Conservation (phyloP, 2,888 invertebrate species). For the Lepeophtheirus nordmannii region DNA sequence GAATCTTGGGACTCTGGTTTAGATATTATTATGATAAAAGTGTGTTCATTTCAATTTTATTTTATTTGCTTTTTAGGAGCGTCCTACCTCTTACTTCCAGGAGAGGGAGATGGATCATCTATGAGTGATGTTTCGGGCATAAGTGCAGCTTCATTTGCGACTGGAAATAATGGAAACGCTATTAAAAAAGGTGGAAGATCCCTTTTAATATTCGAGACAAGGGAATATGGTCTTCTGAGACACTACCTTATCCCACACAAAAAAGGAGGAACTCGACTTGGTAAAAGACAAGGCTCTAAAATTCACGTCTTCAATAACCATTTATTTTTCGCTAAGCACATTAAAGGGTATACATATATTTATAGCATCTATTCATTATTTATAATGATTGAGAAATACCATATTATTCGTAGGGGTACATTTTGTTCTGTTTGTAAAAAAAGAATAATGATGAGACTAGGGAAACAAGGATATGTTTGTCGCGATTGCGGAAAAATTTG, state of each 20-base stretch:
- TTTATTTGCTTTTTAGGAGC: background rate
- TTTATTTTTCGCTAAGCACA: constrained; percentile 81
- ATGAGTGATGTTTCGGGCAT: constrained; percentile 15
- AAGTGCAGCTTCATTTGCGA: constrained; percentile 53
- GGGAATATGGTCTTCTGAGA: constrained; percentile 60
- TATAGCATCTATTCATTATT: background rate
- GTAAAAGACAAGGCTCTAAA: constrained; percentile 80
- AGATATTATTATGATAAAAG: background rate
- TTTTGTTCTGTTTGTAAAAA: constrained; percentile 11
- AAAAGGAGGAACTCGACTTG: constrained; percentile 68
- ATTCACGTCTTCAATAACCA: constrained; percentile 84
- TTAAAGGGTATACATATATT: constrained; percentile 33
- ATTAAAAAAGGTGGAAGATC: constrained; percentile 51
- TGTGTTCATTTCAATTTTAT: background rate
- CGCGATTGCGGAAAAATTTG: constrained; percentile 8
- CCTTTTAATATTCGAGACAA: constrained; percentile 70
- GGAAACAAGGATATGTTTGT: constrained; percentile 22
- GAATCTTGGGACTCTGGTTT: background rate
- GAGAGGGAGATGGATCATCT: constrained; percentile 15
- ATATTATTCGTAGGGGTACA: constrained; percentile 2
- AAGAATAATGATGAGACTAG: constrained; percentile 11
- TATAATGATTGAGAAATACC: no score
- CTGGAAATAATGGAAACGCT: constrained; percentile 50
- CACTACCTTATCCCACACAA: constrained; percentile 78
- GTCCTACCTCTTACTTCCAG: background rate